Conservation (phyloP, 2,797 vertebrate genomes). For the Ataeniobius toweri region DNA sequence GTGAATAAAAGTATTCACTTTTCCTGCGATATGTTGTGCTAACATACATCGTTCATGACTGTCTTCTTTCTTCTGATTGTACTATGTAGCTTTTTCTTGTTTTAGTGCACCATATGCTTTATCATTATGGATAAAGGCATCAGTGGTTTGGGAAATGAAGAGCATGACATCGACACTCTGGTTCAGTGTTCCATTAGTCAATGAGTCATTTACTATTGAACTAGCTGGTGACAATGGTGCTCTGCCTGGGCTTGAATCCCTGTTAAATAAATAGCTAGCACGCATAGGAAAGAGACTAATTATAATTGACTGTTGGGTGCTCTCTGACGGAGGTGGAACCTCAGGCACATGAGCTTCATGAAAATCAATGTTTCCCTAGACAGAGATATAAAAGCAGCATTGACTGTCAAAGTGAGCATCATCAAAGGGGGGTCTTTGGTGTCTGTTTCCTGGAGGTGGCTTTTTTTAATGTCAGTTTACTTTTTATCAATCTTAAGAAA, state of each 20-base stretch:
- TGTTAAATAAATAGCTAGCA: constrained; percentile 23
- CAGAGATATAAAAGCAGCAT: constrained; percentile 3
- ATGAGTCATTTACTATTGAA: constrained; percentile 56
- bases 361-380: constrained; percentile 43
- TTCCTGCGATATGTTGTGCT: neutral
- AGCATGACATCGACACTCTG: constrained; percentile 7
- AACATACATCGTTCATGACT: neutral
- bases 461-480: neutral
- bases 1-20: neutral
- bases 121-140: constrained; percentile 51
- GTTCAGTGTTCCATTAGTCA: constrained; percentile 47
- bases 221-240: constrained; percentile 30
- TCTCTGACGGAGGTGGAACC: constrained; percentile 29
- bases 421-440: neutral
- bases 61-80: neutral
- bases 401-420: neutral
- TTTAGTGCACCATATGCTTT: constrained; percentile 47
- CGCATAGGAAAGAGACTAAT: constrained; percentile 61
- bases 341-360: constrained; percentile 27
- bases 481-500: neutral
- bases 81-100: neutral
- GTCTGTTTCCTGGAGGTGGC: neutral
- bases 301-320: constrained; percentile 60
- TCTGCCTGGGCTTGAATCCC: constrained; percentile 23
- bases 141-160: constrained; percentile 26